Conservation (phyloP, 2,797 vertebrate genomes). For the Eulemur mongoz region DNA sequence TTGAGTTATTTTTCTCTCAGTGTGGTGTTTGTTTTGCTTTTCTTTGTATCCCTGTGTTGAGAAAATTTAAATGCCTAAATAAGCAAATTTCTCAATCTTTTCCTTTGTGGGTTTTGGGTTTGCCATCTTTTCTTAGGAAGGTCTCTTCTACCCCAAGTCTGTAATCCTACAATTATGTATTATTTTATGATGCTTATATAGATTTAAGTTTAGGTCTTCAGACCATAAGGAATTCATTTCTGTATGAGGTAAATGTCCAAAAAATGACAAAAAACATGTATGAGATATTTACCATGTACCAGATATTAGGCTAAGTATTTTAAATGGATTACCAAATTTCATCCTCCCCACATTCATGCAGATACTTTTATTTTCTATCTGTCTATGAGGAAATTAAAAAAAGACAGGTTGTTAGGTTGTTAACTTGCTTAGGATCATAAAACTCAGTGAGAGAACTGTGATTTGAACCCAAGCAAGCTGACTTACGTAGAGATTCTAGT, state of each 20-base stretch:
- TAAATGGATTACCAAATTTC: not conserved
- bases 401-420: not conserved
- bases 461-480: not conserved
- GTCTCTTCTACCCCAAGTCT: not conserved
- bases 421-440: not conserved
- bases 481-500: not conserved
- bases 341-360: not conserved
- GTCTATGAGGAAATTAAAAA: not conserved
- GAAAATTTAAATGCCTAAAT: not conserved
- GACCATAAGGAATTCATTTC: not conserved
- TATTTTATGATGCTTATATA: not conserved
- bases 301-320: not conserved
- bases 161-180: not conserved
- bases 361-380: not conserved
- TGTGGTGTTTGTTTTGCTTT: not conserved
- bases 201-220: not conserved
- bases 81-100: not conserved
- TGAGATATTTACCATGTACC: not conserved
- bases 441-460: not conserved
- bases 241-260: not conserved
- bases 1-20: not conserved
- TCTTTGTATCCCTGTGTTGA: not conserved
- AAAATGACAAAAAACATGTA: not conserved
- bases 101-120: not conserved
- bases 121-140: not conserved